These are phyloP conservation scores for Cochlearius cochlearius DNA, from an alignment of 2,113 vertebrate species.

Conservation along the genomic window DNA sequence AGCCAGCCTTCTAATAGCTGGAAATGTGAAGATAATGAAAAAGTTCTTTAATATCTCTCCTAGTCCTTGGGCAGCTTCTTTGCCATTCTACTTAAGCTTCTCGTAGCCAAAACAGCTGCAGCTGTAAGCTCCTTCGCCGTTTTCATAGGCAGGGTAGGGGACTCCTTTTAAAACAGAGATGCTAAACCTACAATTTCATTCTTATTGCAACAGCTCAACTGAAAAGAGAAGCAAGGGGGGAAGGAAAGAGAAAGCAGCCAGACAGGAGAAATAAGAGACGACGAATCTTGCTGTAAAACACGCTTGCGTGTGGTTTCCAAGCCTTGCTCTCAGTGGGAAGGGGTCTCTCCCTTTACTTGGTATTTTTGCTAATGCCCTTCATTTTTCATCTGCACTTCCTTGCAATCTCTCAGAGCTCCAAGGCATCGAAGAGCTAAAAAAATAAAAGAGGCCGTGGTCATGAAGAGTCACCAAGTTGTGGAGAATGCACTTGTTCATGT, in stretches of 20 bases:
- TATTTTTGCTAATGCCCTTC: not conserved
- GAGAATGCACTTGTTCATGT: accelerated
- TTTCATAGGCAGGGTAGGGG: not conserved
- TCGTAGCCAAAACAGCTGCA: not conserved
- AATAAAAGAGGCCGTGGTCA: not conserved
- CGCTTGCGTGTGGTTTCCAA: accelerated
- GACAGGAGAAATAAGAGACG: not conserved
- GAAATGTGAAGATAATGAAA: accelerated
- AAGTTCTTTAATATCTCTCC: not conserved
- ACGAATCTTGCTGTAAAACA: not conserved
- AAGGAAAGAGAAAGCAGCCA: not conserved
- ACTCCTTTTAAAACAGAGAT: not conserved
- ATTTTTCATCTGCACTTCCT: not conserved
- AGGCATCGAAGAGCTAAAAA: not conserved
- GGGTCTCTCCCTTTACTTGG: not conserved
- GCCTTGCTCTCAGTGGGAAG: not conserved
- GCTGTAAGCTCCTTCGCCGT: not conserved
- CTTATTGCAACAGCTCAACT: not conserved
- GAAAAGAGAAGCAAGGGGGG: accelerated
- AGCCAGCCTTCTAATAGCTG: not conserved
- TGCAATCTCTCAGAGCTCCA: not conserved
- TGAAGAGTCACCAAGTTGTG: not conserved
- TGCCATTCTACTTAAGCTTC: accelerated
- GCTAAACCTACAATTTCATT: not conserved
- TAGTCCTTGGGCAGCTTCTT: not conserved